Evolutionary conservation across 2,797 vertebrate species (phyloP), one percentile per base, ranked within the genome.

Genomic region (Rhinogobio ventralis): DNA sequence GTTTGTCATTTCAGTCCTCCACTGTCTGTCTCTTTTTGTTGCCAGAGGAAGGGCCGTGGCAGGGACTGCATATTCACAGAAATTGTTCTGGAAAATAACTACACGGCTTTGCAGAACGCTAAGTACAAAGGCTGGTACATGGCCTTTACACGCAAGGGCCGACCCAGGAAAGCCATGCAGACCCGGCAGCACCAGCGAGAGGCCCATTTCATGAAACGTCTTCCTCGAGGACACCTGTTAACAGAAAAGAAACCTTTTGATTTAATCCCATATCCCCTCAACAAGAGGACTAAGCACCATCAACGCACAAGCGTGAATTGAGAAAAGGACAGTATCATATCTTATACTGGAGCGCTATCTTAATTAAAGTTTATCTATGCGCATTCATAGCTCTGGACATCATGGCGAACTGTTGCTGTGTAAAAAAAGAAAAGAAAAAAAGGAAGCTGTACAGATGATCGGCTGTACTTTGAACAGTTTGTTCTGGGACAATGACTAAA

Each of bases 21-120:
- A 17, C 53, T 82, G 49, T 79, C 46, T 33, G 30, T 79, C 67
- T 82, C 74, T 57, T 55, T 86, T 86, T 84, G 13, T 77, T 68
- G 73, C 74, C 95, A 99, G 98, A 95, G 96, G 93, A 99, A 97
- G 51, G 98, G 98, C 88, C 96, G 97, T 90, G 97, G 98, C 90
- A 98, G 97, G 92, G 98, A 99, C 90, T 99, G 98, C 4, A 97
- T 99, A 89, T 99, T 99, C 94, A 98, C 97, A 0, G 98, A 99
- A 93, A 99, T 99, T 0, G 98, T 99, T 86, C 94, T 99, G 94
- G 98, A 99, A 94, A 99, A 99, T 93, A 99, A 99, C 95, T 99
- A 99, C 94, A 99, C 98, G 0, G 98, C 98, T 0, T 95, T 99
- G 89, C 97, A 98, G 94, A 99, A 99, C 1, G 97, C 97, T 93